These are phyloP conservation scores for Triplophysa siluroides DNA, from an alignment of 2,113 vertebrate species.

Conservation along the genomic window DNA sequence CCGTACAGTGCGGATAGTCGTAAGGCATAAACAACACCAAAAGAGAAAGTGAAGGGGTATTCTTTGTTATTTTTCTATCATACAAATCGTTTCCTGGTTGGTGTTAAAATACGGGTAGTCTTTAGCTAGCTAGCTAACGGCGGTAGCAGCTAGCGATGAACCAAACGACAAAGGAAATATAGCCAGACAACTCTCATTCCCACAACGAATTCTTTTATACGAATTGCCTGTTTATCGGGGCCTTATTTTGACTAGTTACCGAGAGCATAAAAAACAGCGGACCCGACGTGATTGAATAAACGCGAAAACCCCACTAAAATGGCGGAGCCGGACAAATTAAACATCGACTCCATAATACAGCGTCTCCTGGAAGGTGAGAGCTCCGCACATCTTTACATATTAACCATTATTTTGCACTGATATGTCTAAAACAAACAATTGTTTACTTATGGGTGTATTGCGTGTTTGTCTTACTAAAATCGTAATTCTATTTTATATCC, in stretches of 20 bases:
- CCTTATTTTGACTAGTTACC: conserved; percentile 35
- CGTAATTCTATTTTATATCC: neutral
- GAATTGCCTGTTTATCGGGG: conserved; percentile 8
- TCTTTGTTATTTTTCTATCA: conserved; percentile 28
- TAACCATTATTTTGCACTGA: neutral
- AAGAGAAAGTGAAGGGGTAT: conserved; percentile 45
- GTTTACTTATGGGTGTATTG: neutral
- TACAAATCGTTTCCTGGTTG: conserved; percentile 38
- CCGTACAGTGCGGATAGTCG: conserved; percentile 18
- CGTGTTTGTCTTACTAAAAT: neutral
- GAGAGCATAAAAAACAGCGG: conserved; percentile 60
- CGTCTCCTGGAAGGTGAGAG: conserved; percentile 90
- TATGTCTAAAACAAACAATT: neutral
- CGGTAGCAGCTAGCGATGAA: conserved; percentile 46
- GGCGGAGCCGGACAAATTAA: conserved; percentile 89
- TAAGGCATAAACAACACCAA: conserved; percentile 11
- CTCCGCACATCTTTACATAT: neutral
- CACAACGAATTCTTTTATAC: conserved; percentile 34
- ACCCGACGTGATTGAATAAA: conserved; percentile 65
- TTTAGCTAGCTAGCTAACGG: conserved; percentile 46
- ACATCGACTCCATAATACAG: conserved; percentile 96
- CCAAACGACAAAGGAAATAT: conserved; percentile 52
- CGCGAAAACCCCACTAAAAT: conserved; percentile 74
- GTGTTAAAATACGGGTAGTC: conserved; percentile 53
- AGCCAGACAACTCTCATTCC: conserved; percentile 38